A percentile compares a stretch with the other conserved stretches of the same genome.
Conservation (phyloP, 1,140 invertebrate species). For the Teleopsis dalmanni region DNA sequence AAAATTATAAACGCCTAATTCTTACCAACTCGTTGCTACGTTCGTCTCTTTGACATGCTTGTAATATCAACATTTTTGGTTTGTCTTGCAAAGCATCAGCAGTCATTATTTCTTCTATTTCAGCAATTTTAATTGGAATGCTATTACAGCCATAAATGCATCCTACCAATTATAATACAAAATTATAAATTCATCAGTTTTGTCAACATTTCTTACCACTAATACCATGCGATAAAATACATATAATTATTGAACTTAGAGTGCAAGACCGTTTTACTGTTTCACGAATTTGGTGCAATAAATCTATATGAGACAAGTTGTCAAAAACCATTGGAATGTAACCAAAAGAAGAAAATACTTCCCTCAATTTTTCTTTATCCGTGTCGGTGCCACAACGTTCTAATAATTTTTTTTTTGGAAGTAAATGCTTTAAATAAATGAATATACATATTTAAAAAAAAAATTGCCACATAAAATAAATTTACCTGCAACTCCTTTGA, state of each 20-base stretch:
- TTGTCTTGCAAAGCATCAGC: constrained; percentile 20
- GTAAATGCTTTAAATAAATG: background rate
- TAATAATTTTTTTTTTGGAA: constrained; percentile 11
- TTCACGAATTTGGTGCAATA: constrained; percentile 21
- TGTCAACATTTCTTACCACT: constrained; percentile 15
- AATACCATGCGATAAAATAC: constrained; percentile 36
- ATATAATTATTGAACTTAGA: constrained; percentile 34
- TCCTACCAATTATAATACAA: constrained; percentile 3
- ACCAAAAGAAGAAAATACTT: constrained; percentile 28
- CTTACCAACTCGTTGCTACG: too few relatives aligned
- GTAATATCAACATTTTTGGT: constrained; percentile 34
- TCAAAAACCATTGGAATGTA: constrained; percentile 21
- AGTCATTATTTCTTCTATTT: constrained; percentile 29
- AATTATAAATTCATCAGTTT: background rate
- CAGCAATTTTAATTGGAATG: constrained; percentile 26
- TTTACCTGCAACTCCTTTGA: constrained; percentile 1
- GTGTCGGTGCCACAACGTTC: constrained; percentile 29
- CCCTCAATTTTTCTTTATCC: constrained; percentile 18
- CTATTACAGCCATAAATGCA: constrained; percentile 34
- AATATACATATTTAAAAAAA: background rate
- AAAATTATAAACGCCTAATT: constrained; percentile 1
- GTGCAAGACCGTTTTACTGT: constrained; percentile 18
- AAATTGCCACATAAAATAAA: constrained; percentile 1
- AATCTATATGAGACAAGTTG: constrained; percentile 25
- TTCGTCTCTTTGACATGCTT: constrained; percentile 29